Evolutionary conservation across 1,140 invertebrate genomes (phyloP).

Genomic region (Neotoxoptera formosana): DNA sequence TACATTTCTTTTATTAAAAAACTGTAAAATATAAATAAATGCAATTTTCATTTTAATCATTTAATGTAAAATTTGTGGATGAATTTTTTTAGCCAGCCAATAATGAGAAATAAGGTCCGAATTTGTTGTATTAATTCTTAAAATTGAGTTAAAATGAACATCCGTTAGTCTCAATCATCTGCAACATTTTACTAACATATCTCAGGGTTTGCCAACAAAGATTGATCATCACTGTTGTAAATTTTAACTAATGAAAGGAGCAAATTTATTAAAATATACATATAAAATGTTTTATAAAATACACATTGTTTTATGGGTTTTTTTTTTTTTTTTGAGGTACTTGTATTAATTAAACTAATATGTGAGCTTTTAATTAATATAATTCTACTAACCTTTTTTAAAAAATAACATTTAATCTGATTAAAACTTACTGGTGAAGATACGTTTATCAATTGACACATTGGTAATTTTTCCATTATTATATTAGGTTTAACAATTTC

Average conservation of each 20-base stretch:
- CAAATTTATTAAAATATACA: too few relatives aligned
- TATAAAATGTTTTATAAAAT: too few relatives aligned
- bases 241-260: neutral
- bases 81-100: neutral
- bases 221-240: neutral
- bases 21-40: too few relatives aligned
- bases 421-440: conserved; percentile 32
- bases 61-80: too few relatives aligned
- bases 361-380: neutral
- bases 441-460: conserved; percentile 7
- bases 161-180: too few relatives aligned
- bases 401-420: neutral
- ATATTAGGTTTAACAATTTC: conserved; percentile 25
- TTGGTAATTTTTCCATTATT: conserved; percentile 36
- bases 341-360: neutral
- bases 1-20: too few relatives aligned
- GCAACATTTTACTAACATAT: too few relatives aligned
- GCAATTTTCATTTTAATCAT: too few relatives aligned
- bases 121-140: too few relatives aligned
- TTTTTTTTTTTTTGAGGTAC: neutral
- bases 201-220: too few relatives aligned
- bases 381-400: neutral
- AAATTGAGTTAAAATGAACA: too few relatives aligned
- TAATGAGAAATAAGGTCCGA: neutral
- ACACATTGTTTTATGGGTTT: neutral